Conservation (phyloP, 2,888 invertebrate genomes). For the Drosophila pseudotalamancana region DNA sequence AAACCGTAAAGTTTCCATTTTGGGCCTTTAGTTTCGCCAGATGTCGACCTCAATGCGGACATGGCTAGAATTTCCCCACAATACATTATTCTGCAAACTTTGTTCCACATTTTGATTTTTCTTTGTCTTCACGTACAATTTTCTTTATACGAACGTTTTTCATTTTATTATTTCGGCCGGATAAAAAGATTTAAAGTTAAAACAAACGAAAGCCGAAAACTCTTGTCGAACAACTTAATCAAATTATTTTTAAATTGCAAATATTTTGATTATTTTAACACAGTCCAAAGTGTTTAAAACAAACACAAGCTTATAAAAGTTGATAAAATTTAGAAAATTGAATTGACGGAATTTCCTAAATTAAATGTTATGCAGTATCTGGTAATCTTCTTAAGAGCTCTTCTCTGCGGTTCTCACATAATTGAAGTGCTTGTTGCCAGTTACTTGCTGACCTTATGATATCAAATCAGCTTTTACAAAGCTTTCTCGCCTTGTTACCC, state of each 20-base stretch:
- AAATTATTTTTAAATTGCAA: slow-evolving; percentile 2
- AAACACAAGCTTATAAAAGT: no score
- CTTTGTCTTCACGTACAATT: slow-evolving; percentile 32
- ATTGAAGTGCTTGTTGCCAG: slow-evolving; percentile 17
- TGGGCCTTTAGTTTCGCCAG: slow-evolving; percentile 1
- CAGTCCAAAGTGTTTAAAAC: neutral
- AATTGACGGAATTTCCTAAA: no score
- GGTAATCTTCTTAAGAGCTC: neutral
- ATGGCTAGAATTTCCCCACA: neutral
- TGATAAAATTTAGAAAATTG: no score
- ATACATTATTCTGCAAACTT: slow-evolving; percentile 38
- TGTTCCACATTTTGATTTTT: slow-evolving; percentile 35
- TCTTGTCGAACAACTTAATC: slow-evolving; percentile 1
- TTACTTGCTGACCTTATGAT: slow-evolving; percentile 18
- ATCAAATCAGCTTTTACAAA: slow-evolving; percentile 35
- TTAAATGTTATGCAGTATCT: neutral
- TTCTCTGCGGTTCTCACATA: slow-evolving; percentile 19
- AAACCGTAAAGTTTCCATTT: slow-evolving; percentile 32
- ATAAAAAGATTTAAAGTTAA: slow-evolving; percentile 31
- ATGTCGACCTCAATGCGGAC: slow-evolving; percentile 7
- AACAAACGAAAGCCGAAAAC: slow-evolving; percentile 22
- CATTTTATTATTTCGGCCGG: slow-evolving; percentile 3
- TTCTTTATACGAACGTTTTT: neutral
- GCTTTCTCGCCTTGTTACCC: slow-evolving; percentile 16
- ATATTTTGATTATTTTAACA: slow-evolving; percentile 1